phyloP scores from a whole-genome alignment of 2,888 invertebrate genomes.

The Hypercompe scribonia region DNA sequence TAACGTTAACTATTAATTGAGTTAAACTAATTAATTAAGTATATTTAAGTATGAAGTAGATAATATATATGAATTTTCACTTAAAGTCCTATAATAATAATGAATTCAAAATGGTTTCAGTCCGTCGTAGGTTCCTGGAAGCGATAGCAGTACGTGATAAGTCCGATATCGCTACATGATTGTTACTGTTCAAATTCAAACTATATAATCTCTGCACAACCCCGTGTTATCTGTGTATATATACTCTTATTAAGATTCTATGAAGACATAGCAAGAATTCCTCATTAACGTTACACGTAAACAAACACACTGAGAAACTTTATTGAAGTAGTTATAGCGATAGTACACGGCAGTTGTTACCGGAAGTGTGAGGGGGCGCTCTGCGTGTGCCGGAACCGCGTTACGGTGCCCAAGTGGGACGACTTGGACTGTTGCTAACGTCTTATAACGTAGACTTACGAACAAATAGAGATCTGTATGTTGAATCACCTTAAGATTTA shows the following conservation, averaged over 20 bases:
- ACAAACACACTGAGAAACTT: conserved; percentile 19
- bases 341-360: conserved; percentile 36
- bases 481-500: neutral
- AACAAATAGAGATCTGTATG: conserved; percentile 23
- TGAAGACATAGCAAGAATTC: neutral
- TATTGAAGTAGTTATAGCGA: conserved; percentile 44
- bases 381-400: conserved; percentile 57
- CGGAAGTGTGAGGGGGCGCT: conserved; percentile 47
- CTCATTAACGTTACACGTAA: conserved; percentile 3
- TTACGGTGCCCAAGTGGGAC: conserved; percentile 47
- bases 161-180: too few species aligned
- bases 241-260: neutral
- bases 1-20: too few species aligned
- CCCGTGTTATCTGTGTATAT: neutral
- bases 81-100: too few species aligned
- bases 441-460: conserved; percentile 34
- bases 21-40: too few species aligned
- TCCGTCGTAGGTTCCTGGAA: too few species aligned
- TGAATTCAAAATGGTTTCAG: too few species aligned
- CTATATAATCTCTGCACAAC: too few species aligned
- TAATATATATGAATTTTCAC: too few species aligned
- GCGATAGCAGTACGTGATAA: too few species aligned
- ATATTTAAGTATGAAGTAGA: too few species aligned
- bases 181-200: too few species aligned
- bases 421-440: conserved; percentile 47